phyloP scores from a whole-genome alignment of 2,888 invertebrate species.

The Tipula vernalis region DNA sequence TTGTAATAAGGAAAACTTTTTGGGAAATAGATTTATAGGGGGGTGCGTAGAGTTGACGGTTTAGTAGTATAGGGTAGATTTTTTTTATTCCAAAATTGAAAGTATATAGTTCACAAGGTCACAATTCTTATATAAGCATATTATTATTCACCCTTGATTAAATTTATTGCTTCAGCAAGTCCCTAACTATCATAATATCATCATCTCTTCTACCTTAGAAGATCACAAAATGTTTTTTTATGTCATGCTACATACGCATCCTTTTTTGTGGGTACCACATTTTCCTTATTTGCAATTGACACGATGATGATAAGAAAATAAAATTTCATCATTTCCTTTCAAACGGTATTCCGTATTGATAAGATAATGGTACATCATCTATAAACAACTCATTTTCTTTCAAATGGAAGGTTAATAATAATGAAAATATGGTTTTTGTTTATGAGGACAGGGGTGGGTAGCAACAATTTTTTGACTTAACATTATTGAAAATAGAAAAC shows the following conservation, averaged over 20 bases:
- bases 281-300: background rate
- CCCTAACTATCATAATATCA: background rate
- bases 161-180: background rate
- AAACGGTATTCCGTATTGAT: background rate
- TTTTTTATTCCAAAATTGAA: background rate
- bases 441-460: background rate
- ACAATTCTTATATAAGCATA: background rate
- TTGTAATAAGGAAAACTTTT: background rate
- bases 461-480: background rate
- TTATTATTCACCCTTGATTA: background rate
- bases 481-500: background rate
- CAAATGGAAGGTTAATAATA: background rate
- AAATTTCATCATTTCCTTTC: background rate
- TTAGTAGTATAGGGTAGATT: background rate
- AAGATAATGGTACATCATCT: background rate
- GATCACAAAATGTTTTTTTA: background rate
- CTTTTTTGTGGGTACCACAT: background rate
- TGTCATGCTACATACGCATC: background rate
- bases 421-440: background rate
- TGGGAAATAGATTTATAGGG: background rate
- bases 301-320: background rate
- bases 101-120: background rate
- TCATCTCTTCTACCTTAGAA: background rate
- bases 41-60: background rate
- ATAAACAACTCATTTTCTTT: background rate